A percentile compares a stretch with the other conserved stretches of the same genome.
phyloP scores from a whole-genome alignment of 2,888 invertebrate species.

The Sinopyrophorus schimmeli region DNA sequence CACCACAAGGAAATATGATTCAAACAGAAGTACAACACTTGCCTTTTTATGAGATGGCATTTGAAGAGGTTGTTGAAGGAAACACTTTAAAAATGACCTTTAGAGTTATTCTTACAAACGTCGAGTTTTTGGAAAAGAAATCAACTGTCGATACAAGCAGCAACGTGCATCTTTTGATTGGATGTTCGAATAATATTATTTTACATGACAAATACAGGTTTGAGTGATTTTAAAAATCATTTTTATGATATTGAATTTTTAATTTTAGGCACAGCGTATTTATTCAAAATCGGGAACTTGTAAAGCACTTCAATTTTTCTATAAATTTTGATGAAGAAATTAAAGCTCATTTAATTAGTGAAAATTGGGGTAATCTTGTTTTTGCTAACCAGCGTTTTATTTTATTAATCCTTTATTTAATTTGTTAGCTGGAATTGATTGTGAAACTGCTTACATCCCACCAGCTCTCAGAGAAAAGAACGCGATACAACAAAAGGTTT shows the following conservation, averaged over 20 bases:
- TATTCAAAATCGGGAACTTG: constrained; percentile 56
- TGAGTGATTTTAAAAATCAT: constrained; percentile 37
- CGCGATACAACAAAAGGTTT: too few relatives aligned
- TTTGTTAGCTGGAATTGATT: constrained; percentile 59
- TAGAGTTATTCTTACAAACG: constrained; percentile 52
- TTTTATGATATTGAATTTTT: constrained; percentile 12
- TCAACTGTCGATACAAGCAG: constrained; percentile 59
- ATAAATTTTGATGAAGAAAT: constrained; percentile 56
- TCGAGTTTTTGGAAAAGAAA: constrained; percentile 54
- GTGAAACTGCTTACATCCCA: constrained; percentile 25
- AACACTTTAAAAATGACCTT: constrained; percentile 16
- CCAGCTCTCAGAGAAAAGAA: not conserved
- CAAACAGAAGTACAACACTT: constrained; percentile 64
- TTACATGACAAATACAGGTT: constrained; percentile 63
- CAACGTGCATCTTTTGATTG: constrained; percentile 64
- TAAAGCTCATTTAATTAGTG: constrained; percentile 62
- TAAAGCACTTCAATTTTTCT: constrained; percentile 55
- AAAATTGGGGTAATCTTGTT: constrained; percentile 58
- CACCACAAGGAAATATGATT: constrained; percentile 72
- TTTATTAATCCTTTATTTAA: constrained; percentile 6
- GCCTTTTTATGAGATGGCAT: constrained; percentile 63
- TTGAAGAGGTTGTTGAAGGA: constrained; percentile 31
- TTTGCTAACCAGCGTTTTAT: not conserved
- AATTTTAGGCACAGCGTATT: constrained; percentile 48
- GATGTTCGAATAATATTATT: constrained; percentile 67